These are phyloP conservation scores for Carassius carassius DNA, from an alignment of 2,113 vertebrate species.

Conservation along the genomic window DNA sequence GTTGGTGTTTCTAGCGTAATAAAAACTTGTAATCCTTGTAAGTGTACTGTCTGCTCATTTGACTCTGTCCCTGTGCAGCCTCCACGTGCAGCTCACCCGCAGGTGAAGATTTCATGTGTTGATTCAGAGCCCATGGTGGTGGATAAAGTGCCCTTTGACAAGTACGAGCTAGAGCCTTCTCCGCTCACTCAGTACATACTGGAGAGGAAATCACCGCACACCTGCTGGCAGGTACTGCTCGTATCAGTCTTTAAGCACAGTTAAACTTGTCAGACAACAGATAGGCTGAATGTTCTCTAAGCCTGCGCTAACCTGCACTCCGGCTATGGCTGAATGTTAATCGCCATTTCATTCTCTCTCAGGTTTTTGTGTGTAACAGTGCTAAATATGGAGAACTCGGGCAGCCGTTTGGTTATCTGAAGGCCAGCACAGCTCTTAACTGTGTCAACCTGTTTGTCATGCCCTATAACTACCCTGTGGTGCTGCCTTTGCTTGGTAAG, in stretches of 20 bases:
- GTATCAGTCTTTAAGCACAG: neutral
- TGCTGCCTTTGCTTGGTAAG: constrained; percentile 93
- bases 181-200: constrained; percentile 95
- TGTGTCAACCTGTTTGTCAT: constrained; percentile 98
- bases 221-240: constrained; percentile 94
- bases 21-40: neutral
- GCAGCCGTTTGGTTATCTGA: constrained; percentile 95
- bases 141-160: constrained; percentile 98
- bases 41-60: neutral
- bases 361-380: constrained; percentile 98
- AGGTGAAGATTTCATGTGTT: constrained; percentile 91
- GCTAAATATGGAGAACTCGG: constrained; percentile 97
- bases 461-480: constrained; percentile 97
- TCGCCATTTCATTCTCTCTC: constrained; percentile 35
- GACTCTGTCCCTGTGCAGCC: constrained; percentile 73
- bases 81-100: constrained; percentile 90
- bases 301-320: neutral
- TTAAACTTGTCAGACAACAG: neutral
- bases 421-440: constrained; percentile 94
- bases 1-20: neutral
- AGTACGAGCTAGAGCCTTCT: constrained; percentile 97
- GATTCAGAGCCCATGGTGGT: constrained; percentile 99
- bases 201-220: constrained; percentile 94
- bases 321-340: neutral
- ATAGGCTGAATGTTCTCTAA: neutral